Evolutionary conservation across 64 coral and sea anemone genomes (phyloP).

Genomic region (Catalaphyllia jardinei): DNA sequence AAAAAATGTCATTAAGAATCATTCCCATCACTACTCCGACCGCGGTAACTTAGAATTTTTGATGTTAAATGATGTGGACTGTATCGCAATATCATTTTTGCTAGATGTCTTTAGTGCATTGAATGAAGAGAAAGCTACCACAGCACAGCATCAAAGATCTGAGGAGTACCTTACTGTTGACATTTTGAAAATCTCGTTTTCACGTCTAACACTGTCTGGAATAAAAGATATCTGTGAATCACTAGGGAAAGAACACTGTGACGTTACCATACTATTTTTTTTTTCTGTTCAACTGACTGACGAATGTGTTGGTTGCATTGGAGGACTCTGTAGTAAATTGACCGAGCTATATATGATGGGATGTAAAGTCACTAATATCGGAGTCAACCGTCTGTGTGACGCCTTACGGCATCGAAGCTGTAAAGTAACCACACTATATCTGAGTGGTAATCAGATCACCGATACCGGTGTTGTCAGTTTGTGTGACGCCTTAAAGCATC

Average conservation of each 20-base stretch:
- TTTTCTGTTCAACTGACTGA: conserved; percentile 15
- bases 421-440: background rate
- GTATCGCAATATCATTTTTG: conserved; percentile 3
- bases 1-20: background rate
- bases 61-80: conserved; percentile 25
- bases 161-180: background rate
- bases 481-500: too few species aligned
- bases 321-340: too few species aligned
- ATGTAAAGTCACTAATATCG: too few species aligned
- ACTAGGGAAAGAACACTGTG: background rate
- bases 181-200: background rate
- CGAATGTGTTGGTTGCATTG: too few species aligned
- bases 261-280: background rate
- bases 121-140: background rate
- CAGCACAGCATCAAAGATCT: background rate
- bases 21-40: background rate
- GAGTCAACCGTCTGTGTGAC: too few species aligned
- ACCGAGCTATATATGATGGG: too few species aligned
- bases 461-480: too few species aligned
- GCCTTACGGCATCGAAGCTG: background rate
- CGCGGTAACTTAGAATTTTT: background rate
- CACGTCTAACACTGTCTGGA: background rate
- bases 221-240: background rate
- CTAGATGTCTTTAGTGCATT: conserved; percentile 4
- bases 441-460: too few species aligned